These are phyloP conservation scores for Plagodis pulveraria DNA, from an alignment of 2,888 invertebrate genomes.

Conservation along the genomic window DNA sequence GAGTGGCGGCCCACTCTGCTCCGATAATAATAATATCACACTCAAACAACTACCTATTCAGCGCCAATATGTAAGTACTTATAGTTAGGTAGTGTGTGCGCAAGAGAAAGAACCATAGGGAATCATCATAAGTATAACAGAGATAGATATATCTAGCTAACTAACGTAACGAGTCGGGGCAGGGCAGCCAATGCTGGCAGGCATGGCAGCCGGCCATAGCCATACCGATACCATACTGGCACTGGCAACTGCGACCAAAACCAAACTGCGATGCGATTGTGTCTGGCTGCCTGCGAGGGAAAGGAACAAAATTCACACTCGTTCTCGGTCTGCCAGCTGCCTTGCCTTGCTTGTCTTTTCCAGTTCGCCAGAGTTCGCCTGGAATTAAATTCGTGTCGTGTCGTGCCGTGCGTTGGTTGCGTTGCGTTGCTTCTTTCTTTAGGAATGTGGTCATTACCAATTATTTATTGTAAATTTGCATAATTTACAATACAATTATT, in stretches of 20 bases:
- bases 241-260: conserved; percentile 51
- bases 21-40: conserved; percentile 9
- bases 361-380: conserved; percentile 18
- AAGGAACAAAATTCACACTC: conserved; percentile 57
- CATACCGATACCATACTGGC: conserved; percentile 71
- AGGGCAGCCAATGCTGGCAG: conserved; percentile 1
- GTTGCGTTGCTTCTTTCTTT: conserved; percentile 8
- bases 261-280: conserved; percentile 31
- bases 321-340: conserved; percentile 42
- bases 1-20: conserved; percentile 15
- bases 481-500: conserved; percentile 18
- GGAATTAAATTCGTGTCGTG: conserved; percentile 34
- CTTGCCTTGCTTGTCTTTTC: conserved; percentile 24
- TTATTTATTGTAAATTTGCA: conserved; percentile 19
- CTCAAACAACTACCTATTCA: conserved; percentile 13
- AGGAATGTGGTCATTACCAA: conserved; percentile 9
- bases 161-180: conserved; percentile 59
- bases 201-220: conserved; percentile 56
- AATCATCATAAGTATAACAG: conserved; percentile 46
- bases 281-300: conserved; percentile 58
- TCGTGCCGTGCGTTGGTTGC: conserved; percentile 17
- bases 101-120: conserved; percentile 18
- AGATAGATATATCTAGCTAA: conserved; percentile 49
- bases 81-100: not conserved
- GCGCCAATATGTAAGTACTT: not conserved